A percentile compares a stretch with the other conserved stretches of the same genome.
Evolutionary conservation across 2,888 invertebrate genomes (phyloP).

Genomic region (Pseudeuparius sepicola): DNA sequence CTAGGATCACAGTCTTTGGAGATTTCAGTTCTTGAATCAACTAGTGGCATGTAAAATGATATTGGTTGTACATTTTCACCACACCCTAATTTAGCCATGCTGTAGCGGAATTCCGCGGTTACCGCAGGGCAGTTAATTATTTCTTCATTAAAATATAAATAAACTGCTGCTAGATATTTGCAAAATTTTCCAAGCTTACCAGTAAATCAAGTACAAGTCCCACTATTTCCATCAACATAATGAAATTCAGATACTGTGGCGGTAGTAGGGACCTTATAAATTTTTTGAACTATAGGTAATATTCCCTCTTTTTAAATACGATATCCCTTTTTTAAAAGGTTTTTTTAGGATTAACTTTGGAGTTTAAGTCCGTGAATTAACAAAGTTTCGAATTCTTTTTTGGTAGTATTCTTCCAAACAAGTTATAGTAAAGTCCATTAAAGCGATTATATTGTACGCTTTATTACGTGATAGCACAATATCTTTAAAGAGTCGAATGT

Average conservation of each 20-base stretch:
- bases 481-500: slow-evolving; percentile 14
- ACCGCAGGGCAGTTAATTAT: slow-evolving; percentile 1
- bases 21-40: too few species aligned
- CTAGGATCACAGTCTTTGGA: too few species aligned
- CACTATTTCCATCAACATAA: background rate
- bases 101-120: background rate
- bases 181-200: too few species aligned
- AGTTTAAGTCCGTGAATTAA: background rate
- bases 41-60: slow-evolving; percentile 12
- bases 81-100: slow-evolving; percentile 13
- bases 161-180: slow-evolving; percentile 6
- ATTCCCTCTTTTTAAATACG: slow-evolving; percentile 9
- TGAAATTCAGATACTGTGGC: background rate
- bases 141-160: background rate
- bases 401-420: slow-evolving; percentile 14
- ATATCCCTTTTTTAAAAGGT: slow-evolving; percentile 3
- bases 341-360: slow-evolving; percentile 5
- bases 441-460: slow-evolving; percentile 10
- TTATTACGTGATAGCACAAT: slow-evolving; percentile 12
- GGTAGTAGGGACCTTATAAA: slow-evolving; percentile 8
- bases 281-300: slow-evolving; percentile 3
- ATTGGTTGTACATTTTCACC: slow-evolving; percentile 9
- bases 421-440: slow-evolving; percentile 13
- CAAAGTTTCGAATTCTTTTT: slow-evolving; percentile 12
- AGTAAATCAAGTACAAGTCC: slow-evolving; percentile 3